Percentiles rank a stretch among this genome's conserved stretches.
phyloP scores from a whole-genome alignment of 2,113 vertebrate species.

The Orcinus orca region DNA sequence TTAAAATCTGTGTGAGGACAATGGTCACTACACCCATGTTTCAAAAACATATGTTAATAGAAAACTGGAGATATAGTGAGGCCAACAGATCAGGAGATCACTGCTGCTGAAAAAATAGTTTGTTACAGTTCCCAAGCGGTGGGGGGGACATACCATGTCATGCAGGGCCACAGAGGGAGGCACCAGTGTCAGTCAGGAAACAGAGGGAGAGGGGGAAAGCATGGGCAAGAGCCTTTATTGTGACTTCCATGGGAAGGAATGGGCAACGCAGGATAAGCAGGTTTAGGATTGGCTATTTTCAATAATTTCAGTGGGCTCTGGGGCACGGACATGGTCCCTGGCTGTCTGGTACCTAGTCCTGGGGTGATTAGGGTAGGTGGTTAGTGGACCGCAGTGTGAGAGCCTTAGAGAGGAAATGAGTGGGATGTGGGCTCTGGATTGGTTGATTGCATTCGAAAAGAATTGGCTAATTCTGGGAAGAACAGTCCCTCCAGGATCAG shows the following conservation, averaged over 20 bases:
- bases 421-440: too few species aligned
- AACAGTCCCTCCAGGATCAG: neutral
- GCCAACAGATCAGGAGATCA: neutral
- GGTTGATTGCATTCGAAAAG: neutral
- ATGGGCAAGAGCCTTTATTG: neutral
- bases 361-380: neutral
- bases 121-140: neutral
- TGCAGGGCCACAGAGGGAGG: rapidly evolving
- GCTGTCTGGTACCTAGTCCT: too few species aligned
- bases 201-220: neutral
- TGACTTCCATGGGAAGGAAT: neutral
- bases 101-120: neutral
- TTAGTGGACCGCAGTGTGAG: neutral
- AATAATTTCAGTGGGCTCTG: neutral
- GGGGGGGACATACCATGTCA: too few species aligned
- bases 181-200: neutral
- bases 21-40: neutral
- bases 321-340: too few species aligned
- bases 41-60: neutral
- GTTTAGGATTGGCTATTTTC: too few species aligned
- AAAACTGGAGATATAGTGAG: neutral
- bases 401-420: neutral
- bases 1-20: neutral
- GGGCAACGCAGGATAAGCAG: rapidly evolving
- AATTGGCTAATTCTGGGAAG: too few species aligned